Evolutionary conservation across 1,140 invertebrate genomes (phyloP).

Genomic region (Orius laevigatus): DNA sequence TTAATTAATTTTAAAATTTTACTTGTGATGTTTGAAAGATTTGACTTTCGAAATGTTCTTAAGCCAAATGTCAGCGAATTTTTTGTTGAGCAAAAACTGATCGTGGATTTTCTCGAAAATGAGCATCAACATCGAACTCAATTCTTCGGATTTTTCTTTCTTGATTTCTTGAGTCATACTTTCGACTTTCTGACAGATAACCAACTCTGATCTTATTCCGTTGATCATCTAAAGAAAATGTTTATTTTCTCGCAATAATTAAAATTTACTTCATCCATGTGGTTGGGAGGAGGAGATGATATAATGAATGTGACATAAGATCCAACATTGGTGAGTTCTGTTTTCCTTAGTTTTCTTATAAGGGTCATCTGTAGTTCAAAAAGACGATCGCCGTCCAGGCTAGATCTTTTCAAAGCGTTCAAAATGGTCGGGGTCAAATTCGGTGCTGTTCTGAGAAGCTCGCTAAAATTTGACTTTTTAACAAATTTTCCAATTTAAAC

Average conservation of each 20-base stretch:
- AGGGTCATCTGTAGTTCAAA: not conserved
- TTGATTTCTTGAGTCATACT: too few relatives aligned
- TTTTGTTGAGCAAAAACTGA: slow-evolving; percentile 16
- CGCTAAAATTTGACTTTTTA: not conserved
- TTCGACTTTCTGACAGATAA: too few relatives aligned
- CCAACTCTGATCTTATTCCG: too few relatives aligned
- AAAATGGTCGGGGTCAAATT: slow-evolving; percentile 1
- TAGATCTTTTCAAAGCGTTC: slow-evolving; percentile 4
- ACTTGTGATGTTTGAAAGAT: slow-evolving; percentile 18
- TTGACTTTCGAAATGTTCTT: slow-evolving; percentile 19
- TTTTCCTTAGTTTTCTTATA: slow-evolving; percentile 4
- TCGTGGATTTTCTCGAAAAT: slow-evolving; percentile 14
- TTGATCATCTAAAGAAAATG: too few relatives aligned
- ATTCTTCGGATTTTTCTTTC: too few relatives aligned
- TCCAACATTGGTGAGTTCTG: slow-evolving; percentile 3
- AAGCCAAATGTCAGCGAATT: slow-evolving; percentile 19
- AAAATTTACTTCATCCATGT: slow-evolving; percentile 11
- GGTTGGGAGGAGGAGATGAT: not conserved
- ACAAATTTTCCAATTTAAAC: not conserved
- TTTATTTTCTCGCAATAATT: too few relatives aligned
- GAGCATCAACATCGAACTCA: too few relatives aligned
- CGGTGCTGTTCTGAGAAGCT: not conserved
- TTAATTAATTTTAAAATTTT: slow-evolving; percentile 5
- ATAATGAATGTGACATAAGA: slow-evolving; percentile 7
- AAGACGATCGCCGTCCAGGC: slow-evolving; percentile 1